phyloP scores from a whole-genome alignment of 2,797 vertebrate species.

The Balearica regulorum region DNA sequence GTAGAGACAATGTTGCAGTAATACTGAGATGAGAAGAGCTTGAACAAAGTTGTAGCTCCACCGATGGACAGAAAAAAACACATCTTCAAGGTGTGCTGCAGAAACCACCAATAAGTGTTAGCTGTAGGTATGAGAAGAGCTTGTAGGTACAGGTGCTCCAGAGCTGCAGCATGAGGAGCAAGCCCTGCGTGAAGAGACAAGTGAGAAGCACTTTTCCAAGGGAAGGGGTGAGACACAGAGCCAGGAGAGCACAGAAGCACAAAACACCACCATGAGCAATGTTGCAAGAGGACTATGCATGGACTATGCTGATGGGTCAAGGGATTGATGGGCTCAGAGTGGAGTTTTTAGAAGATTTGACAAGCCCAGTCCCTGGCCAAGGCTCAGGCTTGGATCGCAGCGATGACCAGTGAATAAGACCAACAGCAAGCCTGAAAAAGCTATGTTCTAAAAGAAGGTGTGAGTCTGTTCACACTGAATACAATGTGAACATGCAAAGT shows the following conservation, averaged over 20 bases:
- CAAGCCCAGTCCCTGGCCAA: not conserved
- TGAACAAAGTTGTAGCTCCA: not conserved
- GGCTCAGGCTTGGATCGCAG: not conserved
- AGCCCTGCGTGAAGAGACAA: not conserved
- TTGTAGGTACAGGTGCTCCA: not conserved
- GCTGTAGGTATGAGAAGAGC: not conserved
- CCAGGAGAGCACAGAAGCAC: not conserved
- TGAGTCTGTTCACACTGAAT: not conserved
- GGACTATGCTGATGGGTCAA: not conserved
- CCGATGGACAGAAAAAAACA: not conserved
- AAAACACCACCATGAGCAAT: not conserved
- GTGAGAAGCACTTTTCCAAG: not conserved
- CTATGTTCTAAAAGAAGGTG: not conserved
- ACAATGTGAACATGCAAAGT: not conserved
- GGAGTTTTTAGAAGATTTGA: not conserved
- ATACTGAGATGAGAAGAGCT: not conserved
- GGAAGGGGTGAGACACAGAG: not conserved
- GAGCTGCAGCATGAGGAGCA: not conserved
- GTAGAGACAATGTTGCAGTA: fast-evolving
- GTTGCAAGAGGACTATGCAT: not conserved
- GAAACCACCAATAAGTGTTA: not conserved
- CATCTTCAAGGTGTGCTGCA: not conserved
- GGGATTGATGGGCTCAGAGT: not conserved
- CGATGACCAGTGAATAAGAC: not conserved
- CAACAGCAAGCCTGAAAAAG: not conserved